phyloP scores from a whole-genome alignment of 30 jellyfish, hydroid and myxozoan species.

The Mastigias papua region DNA sequence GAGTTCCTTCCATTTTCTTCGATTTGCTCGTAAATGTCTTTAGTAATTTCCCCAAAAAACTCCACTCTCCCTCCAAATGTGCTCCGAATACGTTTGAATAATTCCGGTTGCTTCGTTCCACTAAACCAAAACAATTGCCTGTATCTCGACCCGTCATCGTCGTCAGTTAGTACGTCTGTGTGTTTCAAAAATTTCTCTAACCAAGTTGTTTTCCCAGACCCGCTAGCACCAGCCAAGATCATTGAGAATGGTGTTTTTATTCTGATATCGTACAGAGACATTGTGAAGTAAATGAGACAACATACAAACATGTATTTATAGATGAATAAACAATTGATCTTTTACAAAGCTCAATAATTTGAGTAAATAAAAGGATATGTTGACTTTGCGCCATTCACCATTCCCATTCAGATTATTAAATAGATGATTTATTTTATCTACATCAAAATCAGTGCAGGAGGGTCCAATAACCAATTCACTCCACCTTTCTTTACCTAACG shows the following conservation, averaged over 20 bases:
- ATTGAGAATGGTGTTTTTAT: slow-evolving; percentile 24
- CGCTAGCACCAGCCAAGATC: slow-evolving; percentile 36
- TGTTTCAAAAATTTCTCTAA: slow-evolving; percentile 10
- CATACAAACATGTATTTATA: too few relatives aligned
- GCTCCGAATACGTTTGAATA: slow-evolving; percentile 17
- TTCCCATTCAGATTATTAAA: too few relatives aligned
- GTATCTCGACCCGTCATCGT: background rate
- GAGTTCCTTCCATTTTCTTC: background rate
- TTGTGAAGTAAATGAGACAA: too few relatives aligned
- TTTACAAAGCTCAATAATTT: too few relatives aligned
- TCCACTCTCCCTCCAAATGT: slow-evolving; percentile 7
- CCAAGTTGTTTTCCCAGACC: slow-evolving; percentile 64
- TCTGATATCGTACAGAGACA: slow-evolving; percentile 45
- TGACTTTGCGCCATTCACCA: too few relatives aligned
- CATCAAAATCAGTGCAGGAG: too few relatives aligned
- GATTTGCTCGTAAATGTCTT: slow-evolving; percentile 10
- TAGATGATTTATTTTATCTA: too few relatives aligned
- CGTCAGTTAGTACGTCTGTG: background rate
- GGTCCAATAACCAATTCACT: too few relatives aligned
- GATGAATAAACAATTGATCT: too few relatives aligned
- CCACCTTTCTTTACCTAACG: too few relatives aligned
- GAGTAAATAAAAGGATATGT: too few relatives aligned
- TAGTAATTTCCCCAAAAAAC: slow-evolving; percentile 19
- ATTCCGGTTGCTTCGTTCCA: slow-evolving; percentile 39
- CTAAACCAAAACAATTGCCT: slow-evolving; percentile 21